phyloP scores from a whole-genome alignment of 2,797 vertebrate genomes.

The Catharus ustulatus region DNA sequence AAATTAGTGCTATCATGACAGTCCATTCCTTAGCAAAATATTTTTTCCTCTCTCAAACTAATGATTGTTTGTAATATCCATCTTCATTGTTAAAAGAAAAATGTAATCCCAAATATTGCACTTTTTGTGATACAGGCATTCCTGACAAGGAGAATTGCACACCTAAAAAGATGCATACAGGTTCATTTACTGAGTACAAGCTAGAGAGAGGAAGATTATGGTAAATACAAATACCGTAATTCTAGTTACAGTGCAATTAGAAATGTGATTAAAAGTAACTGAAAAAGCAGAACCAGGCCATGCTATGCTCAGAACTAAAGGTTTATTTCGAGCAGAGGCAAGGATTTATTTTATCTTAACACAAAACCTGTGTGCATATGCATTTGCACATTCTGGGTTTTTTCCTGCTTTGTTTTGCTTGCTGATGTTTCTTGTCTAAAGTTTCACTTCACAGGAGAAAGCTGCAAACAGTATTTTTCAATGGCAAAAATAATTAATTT shows the following conservation, averaged over 20 bases:
- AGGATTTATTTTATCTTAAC: neutral
- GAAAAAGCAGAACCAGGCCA: neutral
- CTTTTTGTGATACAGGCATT: neutral
- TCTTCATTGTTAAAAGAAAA: neutral
- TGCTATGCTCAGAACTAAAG: neutral
- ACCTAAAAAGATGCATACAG: neutral
- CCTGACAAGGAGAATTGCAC: neutral
- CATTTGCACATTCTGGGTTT: fast-evolving
- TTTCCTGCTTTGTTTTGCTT: neutral
- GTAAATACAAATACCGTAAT: neutral
- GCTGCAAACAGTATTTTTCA: neutral
- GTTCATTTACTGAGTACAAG: neutral
- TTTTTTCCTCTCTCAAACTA: neutral
- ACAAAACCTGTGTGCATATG: neutral
- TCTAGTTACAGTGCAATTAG: neutral
- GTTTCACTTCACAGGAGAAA: neutral
- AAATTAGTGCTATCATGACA: neutral
- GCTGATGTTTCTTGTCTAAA: neutral
- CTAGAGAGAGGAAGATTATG: neutral
- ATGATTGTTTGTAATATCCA: neutral
- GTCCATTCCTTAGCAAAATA: neutral
- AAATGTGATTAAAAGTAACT: neutral
- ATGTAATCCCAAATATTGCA: neutral
- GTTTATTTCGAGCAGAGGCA: neutral
- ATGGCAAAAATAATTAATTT: neutral